Evolutionary conservation across 2,888 invertebrate species (phyloP), one percentile per base, ranked within the genome.

Genomic region (Lamellibrachia satsuma): DNA sequence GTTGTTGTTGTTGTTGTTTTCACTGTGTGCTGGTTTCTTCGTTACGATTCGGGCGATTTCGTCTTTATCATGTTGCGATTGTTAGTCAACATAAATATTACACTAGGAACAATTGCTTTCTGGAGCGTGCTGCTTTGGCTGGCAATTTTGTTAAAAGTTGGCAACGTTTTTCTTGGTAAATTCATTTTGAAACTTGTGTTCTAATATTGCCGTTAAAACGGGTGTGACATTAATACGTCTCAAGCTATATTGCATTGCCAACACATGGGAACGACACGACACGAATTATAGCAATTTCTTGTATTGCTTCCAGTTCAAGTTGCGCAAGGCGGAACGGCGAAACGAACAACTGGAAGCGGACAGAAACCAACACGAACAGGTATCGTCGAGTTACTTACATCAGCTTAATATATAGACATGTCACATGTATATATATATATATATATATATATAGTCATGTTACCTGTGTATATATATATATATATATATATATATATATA

Each of bases 311-410:
- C 52, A 99, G 94, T 99, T 99, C 97, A 99, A 99, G 97, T 97
- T 99, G 94, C 98, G 99, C 95, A 99, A 99, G 97, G 98, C 98
- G 92, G 99, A 99, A 96, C 97, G 99, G 93, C 98, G 98, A 55
- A 96, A 95, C 92, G 97, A 97, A 91, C 98, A 98, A 95, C 97
- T 98, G 52, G 99, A 99, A 96, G 97, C 97, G 92, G 99, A 99
- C 95, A 98, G 98, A 95, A 97, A 97, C 91, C 98, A 98, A 95
- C 95, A 92, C 39, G 93, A 94, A 90, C 93, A 94, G n/a, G 55
- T 91, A 52, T 39, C 11, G n/a, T 92, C n/a, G 3, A 92, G 8
- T 52, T 52, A 22, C 22, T 52, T n/a, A 52, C 27, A n/a, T 15
- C 92, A 15, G 22, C 15, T 27, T 57, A 57, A 22, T 52, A 91